Conservation (phyloP, 2,888 invertebrate species). For the Drosophila cyrtoloma region DNA sequence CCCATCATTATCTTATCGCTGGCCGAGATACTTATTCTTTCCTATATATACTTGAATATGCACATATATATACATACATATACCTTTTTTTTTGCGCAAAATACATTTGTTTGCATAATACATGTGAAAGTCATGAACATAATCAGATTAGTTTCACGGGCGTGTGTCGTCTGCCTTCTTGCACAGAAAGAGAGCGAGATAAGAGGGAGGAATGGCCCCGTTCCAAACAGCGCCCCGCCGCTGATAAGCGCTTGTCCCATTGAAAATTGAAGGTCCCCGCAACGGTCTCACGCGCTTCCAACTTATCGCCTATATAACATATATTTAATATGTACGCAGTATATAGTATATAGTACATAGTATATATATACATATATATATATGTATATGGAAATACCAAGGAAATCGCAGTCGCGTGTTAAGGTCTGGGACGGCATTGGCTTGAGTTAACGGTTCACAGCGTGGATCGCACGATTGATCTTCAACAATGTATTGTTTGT, state of each 20-base stretch:
- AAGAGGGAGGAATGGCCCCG: not conserved
- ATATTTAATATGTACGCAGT: constrained; percentile 4
- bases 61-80: not conserved
- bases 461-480: constrained; percentile 11
- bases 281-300: constrained; percentile 62
- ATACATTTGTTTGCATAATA: constrained; percentile 9
- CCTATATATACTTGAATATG: constrained; percentile 23
- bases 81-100: constrained; percentile 13
- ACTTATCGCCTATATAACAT: constrained; percentile 56
- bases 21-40: constrained; percentile 1
- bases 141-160: constrained; percentile 58
- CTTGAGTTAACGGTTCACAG: constrained; percentile 19
- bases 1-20: constrained; percentile 47
- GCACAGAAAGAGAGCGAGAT: not conserved
- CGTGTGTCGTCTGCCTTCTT: constrained; percentile 25
- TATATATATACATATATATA: not conserved
- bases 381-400: constrained; percentile 17
- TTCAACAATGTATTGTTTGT: constrained; percentile 8
- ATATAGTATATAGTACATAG: not conserved
- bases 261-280: constrained; percentile 61
- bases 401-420: constrained; percentile 54
- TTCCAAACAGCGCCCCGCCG: not conserved
- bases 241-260: constrained; percentile 59
- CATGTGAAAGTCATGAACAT: constrained; percentile 40
- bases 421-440: not conserved